Base-by-base conservation (phyloP, 2,888 invertebrate genomes). In the Subacronicta megacephala region DNA sequence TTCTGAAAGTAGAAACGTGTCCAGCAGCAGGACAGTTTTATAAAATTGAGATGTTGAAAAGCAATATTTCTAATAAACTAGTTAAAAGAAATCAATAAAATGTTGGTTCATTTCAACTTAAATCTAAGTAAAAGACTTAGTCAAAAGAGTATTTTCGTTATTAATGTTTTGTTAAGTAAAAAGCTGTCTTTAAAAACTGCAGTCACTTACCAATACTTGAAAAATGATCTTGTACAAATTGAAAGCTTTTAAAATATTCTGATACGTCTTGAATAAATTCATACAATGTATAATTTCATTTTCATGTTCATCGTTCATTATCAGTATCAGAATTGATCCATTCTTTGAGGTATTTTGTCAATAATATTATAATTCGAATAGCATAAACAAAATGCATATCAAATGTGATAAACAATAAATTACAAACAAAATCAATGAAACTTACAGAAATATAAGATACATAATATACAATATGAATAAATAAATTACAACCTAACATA, bases 301-400 rank as follows among this genome's bases (percentile, higher is more conserved):
- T 0, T 23, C 43, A 4, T 29, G 36, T 2, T 36, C 20, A 15
- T 35, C 4, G 15, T 18, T 36, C 0, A 52, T 7, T 0, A 5
- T 9, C 18, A 7, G 0, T 7, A 56, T 15, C n/a, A 18, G 4
- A n/a, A 7, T 54, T 47, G 10, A 20, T 54, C 40, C 46, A 54
- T 20, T 57, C 12, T 4, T n/a, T 18, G 2, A 61, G 9, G 23
- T 41, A 54, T 3, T 26, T 43, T 7, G 17, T 52, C 5, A 62
- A 20, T 4, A 65, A 15, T 1, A 26, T 31, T 18, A 62, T 20
- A 1, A 62, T 1, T 20, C 33, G 17, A 17, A 55, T 41, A 10
- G 51, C 36, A 18, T 55, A 55, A 12, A 54, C 12, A 10, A 42
- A n/a, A 41, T 56, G 56, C 0, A 51, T 15, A 37, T 66, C 43